phyloP scores from a whole-genome alignment of 2,113 vertebrate genomes.

The Nyctereutes procyonoides region DNA sequence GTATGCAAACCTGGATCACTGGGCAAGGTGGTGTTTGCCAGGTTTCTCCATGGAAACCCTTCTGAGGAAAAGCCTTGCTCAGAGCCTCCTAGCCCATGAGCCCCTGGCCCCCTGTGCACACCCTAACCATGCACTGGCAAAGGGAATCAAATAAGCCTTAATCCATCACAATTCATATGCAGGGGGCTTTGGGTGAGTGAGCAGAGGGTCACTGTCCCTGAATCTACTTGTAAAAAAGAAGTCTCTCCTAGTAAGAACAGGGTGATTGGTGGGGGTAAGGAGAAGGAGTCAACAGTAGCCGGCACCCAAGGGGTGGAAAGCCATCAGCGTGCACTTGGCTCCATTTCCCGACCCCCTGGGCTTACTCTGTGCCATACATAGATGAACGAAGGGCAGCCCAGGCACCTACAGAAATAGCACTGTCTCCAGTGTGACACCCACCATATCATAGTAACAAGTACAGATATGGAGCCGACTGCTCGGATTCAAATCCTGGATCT shows the following conservation, averaged over 20 bases:
- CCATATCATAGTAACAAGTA: fast-evolving
- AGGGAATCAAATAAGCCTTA: neutral
- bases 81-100: neutral
- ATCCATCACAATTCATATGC: no score
- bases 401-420: neutral
- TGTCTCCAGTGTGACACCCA: fast-evolving
- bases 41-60: neutral
- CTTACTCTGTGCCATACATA: neutral
- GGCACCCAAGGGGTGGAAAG: neutral
- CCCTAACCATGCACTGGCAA: neutral
- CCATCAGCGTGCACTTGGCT: fast-evolving
- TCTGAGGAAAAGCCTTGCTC: neutral
- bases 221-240: neutral
- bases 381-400: neutral
- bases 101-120: no score
- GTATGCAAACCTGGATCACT: no score
- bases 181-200: fast-evolving
- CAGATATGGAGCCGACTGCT: neutral
- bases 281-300: neutral
- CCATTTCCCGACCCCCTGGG: no score
- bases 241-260: neutral
- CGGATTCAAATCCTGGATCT: neutral
- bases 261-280: fast-evolving
- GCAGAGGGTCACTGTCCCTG: neutral
- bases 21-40: no score